A percentile compares a stretch with the other conserved stretches of the same genome.
Conservation (phyloP, 2,888 invertebrate species). For the Cephus rjabovi region DNA sequence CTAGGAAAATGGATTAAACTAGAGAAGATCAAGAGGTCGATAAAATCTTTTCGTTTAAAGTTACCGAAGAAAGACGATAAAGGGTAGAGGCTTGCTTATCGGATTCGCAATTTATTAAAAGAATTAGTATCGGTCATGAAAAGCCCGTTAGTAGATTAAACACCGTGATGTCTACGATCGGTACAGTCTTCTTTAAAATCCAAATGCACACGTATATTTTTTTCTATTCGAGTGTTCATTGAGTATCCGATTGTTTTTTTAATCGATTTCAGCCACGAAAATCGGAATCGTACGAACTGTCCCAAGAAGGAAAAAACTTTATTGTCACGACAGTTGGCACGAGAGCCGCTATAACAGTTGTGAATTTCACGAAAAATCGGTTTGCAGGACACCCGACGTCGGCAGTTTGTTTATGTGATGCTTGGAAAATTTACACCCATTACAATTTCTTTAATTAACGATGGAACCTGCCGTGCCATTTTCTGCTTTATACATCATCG, state of each 20-base stretch:
- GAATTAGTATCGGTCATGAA: background rate
- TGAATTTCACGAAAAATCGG: background rate
- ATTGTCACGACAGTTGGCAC: conserved; percentile 54
- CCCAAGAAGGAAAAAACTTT: conserved; percentile 37
- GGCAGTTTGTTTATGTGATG: background rate
- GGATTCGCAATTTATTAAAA: background rate
- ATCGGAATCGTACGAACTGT: conserved; percentile 7
- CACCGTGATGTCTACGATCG: background rate
- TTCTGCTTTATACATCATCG: background rate
- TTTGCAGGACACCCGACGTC: background rate
- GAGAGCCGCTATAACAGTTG: conserved; percentile 18
- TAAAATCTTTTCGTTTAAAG: background rate
- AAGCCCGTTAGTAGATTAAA: background rate
- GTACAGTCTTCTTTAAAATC: conserved; percentile 48
- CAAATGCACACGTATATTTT: conserved; percentile 40
- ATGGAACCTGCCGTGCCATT: background rate
- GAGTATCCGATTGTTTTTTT: conserved; percentile 39
- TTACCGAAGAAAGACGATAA: background rate
- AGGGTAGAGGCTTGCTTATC: background rate
- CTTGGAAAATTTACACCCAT: background rate
- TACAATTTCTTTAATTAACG: background rate
- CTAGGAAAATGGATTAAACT: background rate
- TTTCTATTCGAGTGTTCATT: conserved; percentile 21
- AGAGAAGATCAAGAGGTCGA: background rate
- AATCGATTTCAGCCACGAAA: background rate